These are phyloP conservation scores for Orthosia gothica DNA, from an alignment of 2,888 invertebrate species.

Conservation along the genomic window DNA sequence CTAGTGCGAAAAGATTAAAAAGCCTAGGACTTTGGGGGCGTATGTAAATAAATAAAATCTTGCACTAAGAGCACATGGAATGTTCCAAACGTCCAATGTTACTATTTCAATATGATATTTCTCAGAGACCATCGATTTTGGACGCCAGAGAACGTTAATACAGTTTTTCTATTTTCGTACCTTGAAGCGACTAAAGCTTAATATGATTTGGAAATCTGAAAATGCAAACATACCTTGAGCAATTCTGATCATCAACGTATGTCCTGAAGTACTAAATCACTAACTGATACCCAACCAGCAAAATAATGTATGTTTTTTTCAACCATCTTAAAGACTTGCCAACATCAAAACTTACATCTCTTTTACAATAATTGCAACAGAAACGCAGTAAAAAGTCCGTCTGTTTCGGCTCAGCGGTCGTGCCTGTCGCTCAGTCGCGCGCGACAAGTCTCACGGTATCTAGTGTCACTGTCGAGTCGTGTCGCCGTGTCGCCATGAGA, in stretches of 20 bases:
- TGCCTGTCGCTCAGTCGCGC: slow-evolving; percentile 66
- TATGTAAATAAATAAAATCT: no score
- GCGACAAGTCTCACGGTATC: slow-evolving; percentile 73
- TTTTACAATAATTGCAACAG: slow-evolving; percentile 6
- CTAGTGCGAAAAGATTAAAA: not conserved
- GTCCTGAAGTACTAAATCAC: no score
- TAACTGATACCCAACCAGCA: not conserved
- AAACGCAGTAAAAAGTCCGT: slow-evolving; percentile 34
- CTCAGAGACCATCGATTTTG: not conserved
- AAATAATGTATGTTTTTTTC: not conserved
- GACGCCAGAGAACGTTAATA: no score
- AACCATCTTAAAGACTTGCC: not conserved
- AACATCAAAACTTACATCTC: not conserved
- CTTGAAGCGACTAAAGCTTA: no score
- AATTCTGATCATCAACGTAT: not conserved
- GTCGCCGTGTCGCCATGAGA: slow-evolving; percentile 68
- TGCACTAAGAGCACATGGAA: no score
- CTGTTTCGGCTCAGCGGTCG: slow-evolving; percentile 45
- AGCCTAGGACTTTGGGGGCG: no score
- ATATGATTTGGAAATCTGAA: not conserved
- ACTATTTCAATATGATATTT: not conserved
- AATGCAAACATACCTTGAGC: not conserved
- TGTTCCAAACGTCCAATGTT: not conserved
- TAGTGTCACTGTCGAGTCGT: slow-evolving; percentile 60
- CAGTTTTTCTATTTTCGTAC: not conserved